phyloP scores from a whole-genome alignment of 2,113 vertebrate species.

The Haliaeetus leucogaster region DNA sequence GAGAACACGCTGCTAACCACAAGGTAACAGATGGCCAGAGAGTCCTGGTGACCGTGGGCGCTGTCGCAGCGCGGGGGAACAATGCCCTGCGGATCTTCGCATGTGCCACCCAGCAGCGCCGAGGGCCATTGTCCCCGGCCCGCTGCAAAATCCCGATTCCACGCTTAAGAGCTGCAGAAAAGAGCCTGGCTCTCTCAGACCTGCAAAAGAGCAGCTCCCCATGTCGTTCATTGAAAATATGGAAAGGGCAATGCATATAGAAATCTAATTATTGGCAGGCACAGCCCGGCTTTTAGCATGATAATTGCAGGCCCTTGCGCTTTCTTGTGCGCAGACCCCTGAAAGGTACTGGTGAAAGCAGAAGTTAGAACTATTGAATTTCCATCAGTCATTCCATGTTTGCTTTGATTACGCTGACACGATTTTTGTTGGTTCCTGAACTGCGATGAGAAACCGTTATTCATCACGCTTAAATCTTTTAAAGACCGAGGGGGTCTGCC shows the following conservation, averaged over 20 bases:
- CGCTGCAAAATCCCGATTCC: constrained; percentile 1
- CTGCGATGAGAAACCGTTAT: not conserved
- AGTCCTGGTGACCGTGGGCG: not conserved
- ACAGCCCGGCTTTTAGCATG: not conserved
- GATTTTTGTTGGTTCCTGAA: not conserved
- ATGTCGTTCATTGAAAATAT: not conserved
- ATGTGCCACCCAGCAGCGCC: constrained; percentile 1
- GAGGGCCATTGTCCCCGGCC: not conserved
- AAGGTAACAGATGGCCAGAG: constrained; percentile 15
- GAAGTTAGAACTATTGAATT: not conserved
- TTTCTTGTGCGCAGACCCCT: not conserved
- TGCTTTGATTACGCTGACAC: not conserved
- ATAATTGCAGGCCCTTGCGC: not conserved
- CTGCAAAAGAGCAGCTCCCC: constrained; percentile 10
- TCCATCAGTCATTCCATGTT: not conserved
- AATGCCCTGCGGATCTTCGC: not conserved
- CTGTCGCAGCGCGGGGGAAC: not conserved
- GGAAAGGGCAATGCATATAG: constrained; percentile 32
- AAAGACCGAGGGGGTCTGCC: not conserved
- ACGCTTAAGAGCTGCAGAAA: not conserved
- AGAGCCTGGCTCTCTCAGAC: not conserved
- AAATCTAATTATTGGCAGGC: constrained; percentile 18
- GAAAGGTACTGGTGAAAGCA: not conserved
- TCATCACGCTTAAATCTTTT: not conserved
- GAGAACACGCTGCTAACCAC: not conserved